These are phyloP conservation scores for Danaus chrysippus DNA, from an alignment of 2,888 invertebrate genomes.

Conservation along the genomic window DNA sequence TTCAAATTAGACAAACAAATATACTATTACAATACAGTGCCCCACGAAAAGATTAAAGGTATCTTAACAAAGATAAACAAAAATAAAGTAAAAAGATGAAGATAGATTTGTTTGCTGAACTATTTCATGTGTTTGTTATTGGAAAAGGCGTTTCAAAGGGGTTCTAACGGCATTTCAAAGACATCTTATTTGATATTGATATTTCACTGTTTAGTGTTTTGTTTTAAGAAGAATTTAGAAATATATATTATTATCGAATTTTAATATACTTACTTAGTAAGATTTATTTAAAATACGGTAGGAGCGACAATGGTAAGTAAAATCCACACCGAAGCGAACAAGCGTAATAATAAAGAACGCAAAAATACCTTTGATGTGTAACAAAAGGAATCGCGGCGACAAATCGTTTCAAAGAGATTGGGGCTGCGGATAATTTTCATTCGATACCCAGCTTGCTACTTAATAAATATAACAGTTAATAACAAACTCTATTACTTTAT, in stretches of 20 bases:
- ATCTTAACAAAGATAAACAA: constrained; percentile 7
- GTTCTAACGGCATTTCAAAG: background rate
- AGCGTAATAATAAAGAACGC: constrained; percentile 66
- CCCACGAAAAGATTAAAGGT: constrained; percentile 2
- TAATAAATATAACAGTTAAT: constrained; percentile 34
- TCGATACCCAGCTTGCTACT: constrained; percentile 61
- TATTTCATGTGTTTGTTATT: background rate
- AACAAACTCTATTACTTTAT: constrained; percentile 11
- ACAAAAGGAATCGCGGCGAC: constrained; percentile 61
- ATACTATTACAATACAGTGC: background rate
- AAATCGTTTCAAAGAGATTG: constrained; percentile 67
- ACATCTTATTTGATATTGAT: background rate
- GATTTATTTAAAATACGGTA: background rate
- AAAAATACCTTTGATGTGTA: constrained; percentile 65
- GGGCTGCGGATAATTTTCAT: constrained; percentile 61
- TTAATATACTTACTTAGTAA: too few species aligned
- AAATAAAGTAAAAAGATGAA: constrained; percentile 1
- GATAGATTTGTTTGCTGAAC: constrained; percentile 7
- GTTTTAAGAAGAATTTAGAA: too few species aligned
- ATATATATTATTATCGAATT: too few species aligned
- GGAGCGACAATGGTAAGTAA: constrained; percentile 29
- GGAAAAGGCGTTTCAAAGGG: background rate
- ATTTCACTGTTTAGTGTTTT: too few species aligned
- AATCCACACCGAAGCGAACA: constrained; percentile 39
- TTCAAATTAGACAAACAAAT: constrained; percentile 29